Evolutionary conservation across 2,797 vertebrate species (phyloP).

Genomic region (Mareca penelope): DNA sequence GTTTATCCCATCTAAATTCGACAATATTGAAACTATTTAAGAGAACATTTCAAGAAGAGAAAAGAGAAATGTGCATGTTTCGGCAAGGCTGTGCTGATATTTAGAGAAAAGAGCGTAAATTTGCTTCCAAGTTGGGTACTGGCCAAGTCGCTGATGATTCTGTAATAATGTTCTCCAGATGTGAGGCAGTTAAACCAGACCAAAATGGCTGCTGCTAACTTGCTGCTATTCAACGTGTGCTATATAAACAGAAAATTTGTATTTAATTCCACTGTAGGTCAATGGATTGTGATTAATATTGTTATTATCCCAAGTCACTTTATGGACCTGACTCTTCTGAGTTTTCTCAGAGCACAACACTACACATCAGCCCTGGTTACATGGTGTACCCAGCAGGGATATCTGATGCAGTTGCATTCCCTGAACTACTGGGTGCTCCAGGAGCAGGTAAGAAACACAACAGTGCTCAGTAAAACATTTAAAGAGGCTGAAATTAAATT

Average conservation of each 20-base stretch:
- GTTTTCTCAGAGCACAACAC: conserved; percentile 9
- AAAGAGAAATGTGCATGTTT: neutral
- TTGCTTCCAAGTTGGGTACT: neutral
- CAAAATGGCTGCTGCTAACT: conserved; percentile 40
- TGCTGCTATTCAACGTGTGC: conserved; percentile 23
- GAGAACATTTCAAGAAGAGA: neutral
- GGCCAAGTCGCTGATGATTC: conserved; percentile 36
- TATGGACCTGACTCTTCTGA: conserved; percentile 24
- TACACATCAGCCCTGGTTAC: conserved; percentile 21
- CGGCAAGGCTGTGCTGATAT: neutral
- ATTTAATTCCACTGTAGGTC: conserved; percentile 56
- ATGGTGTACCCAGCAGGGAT: neutral
- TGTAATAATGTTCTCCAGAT: conserved; percentile 57
- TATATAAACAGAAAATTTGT: conserved; percentile 55
- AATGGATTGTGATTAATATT: conserved; percentile 65
- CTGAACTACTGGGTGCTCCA: conserved; percentile 1
- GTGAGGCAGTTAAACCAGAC: conserved; percentile 60
- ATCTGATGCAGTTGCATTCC: neutral
- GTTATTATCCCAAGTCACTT: conserved; percentile 48
- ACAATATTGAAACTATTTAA: neutral
- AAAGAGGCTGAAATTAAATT: conserved; percentile 47
- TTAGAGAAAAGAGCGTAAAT: conserved; percentile 15
- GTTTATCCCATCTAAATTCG: conserved; percentile 20
- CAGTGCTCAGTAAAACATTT: conserved; percentile 35
- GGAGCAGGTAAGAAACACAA: neutral